Conservation (phyloP, 2,113 vertebrate genomes). For the Eira barbara region DNA sequence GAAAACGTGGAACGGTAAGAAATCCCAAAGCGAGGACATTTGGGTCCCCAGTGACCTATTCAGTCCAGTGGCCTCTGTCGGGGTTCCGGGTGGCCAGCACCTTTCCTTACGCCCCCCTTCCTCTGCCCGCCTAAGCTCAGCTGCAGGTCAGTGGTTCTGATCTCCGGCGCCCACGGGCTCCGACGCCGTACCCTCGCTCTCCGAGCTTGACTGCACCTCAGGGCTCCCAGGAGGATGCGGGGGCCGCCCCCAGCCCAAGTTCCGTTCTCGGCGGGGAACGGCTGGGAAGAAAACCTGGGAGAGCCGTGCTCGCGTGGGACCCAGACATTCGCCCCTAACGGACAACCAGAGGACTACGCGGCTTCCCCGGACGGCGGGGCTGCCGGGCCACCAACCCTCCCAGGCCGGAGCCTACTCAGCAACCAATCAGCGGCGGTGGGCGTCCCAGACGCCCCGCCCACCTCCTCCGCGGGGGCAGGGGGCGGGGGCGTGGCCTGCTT, state of each 20-base stretch:
- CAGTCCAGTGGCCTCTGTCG: too few species aligned
- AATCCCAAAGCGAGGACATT: background rate
- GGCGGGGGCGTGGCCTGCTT: background rate
- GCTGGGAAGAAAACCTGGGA: background rate
- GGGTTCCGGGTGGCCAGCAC: background rate
- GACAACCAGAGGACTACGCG: background rate
- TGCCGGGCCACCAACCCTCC: too few species aligned
- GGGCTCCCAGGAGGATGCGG: background rate
- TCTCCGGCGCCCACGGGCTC: background rate
- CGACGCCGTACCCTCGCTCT: background rate
- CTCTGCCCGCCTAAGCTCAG: background rate
- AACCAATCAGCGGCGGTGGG: background rate
- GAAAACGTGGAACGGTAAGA: background rate
- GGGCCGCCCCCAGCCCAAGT: background rate
- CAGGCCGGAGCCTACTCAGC: rapidly evolving
- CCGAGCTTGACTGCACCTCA: background rate
- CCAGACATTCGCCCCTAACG: background rate
- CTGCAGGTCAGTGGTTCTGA: background rate
- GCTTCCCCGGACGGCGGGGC: background rate
- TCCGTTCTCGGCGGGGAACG: rapidly evolving
- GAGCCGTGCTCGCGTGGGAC: rapidly evolving
- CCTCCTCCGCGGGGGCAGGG: rapidly evolving
- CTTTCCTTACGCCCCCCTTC: background rate
- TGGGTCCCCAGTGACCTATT: background rate
- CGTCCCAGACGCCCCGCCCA: background rate